phyloP scores from a whole-genome alignment of 2,797 vertebrate species.

The Acipenser oxyrinchus region DNA sequence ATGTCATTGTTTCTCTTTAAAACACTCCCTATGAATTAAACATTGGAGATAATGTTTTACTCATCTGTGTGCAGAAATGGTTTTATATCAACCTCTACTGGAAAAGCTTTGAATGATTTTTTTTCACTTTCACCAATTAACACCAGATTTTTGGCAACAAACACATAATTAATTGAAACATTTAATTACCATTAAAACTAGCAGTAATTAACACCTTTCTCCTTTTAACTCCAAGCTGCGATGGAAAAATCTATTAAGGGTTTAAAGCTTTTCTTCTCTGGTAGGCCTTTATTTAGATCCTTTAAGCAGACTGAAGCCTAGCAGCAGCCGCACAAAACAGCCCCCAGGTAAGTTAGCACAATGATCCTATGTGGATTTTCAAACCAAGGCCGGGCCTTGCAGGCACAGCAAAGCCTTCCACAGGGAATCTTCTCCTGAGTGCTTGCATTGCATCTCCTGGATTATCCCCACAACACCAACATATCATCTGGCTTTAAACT shows the following conservation, averaged over 20 bases:
- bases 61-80: neutral
- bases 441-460: slow-evolving; percentile 49
- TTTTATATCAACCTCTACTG: slow-evolving; percentile 32
- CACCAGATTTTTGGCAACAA: slow-evolving; percentile 64
- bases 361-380: slow-evolving; percentile 80
- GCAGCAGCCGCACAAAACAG: slow-evolving; percentile 46
- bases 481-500: slow-evolving; percentile 75
- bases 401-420: slow-evolving; percentile 74
- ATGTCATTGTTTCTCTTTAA: slow-evolving; percentile 9
- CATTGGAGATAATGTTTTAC: too few species aligned
- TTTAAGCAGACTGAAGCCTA: slow-evolving; percentile 57
- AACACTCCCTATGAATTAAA: too few species aligned
- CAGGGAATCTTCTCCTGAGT: slow-evolving; percentile 56
- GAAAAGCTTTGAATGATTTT: slow-evolving; percentile 32
- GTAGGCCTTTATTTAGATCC: slow-evolving; percentile 38
- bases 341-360: slow-evolving; percentile 68
- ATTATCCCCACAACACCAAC: slow-evolving; percentile 63
- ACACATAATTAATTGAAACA: slow-evolving; percentile 71
- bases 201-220: slow-evolving; percentile 83
- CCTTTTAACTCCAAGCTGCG: slow-evolving; percentile 50
- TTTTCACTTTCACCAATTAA: slow-evolving; percentile 60
- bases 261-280: slow-evolving; percentile 54
- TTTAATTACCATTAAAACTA: slow-evolving; percentile 80
- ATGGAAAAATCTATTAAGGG: slow-evolving; percentile 71
- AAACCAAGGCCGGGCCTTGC: slow-evolving; percentile 74